Evolutionary conservation across 1,140 invertebrate genomes (phyloP).

Genomic region (Elysia chlorotica): DNA sequence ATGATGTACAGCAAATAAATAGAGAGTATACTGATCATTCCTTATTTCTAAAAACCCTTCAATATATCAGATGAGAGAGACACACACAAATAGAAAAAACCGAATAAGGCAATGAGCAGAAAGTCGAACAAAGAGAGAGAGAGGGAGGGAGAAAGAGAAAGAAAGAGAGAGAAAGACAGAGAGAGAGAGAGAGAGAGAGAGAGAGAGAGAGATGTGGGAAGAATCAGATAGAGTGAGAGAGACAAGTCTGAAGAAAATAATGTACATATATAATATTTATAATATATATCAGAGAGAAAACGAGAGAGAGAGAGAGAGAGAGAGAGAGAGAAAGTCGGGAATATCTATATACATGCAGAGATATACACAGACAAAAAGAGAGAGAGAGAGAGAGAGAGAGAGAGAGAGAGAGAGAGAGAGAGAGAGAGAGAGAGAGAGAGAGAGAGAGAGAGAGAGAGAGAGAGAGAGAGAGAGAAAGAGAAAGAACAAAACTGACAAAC

Average conservation of each 20-base stretch:
- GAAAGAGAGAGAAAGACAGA: conserved; percentile 6
- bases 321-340: background rate
- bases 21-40: too few relatives aligned
- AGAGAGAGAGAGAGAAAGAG: background rate
- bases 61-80: too few relatives aligned
- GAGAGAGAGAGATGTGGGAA: background rate
- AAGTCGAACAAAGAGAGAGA: background rate
- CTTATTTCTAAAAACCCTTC: too few relatives aligned
- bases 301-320: conserved; percentile 3
- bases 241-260: too few relatives aligned
- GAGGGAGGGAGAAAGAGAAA: background rate
- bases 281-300: conserved; percentile 4
- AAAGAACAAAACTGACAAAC: background rate
- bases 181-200: conserved; percentile 11
- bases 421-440: conserved; percentile 10
- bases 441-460: background rate
- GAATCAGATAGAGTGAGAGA: background rate
- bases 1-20: too few relatives aligned
- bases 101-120: background rate
- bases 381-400: background rate
- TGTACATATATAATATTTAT: too few relatives aligned
- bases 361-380: background rate
- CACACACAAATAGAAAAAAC: background rate
- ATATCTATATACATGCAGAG: background rate
- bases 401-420: background rate